Evolutionary conservation across 35 echinoderm and acorn worm species (phyloP), one percentile per base, ranked within the genome.

Genomic region (Diadema setosum): DNA sequence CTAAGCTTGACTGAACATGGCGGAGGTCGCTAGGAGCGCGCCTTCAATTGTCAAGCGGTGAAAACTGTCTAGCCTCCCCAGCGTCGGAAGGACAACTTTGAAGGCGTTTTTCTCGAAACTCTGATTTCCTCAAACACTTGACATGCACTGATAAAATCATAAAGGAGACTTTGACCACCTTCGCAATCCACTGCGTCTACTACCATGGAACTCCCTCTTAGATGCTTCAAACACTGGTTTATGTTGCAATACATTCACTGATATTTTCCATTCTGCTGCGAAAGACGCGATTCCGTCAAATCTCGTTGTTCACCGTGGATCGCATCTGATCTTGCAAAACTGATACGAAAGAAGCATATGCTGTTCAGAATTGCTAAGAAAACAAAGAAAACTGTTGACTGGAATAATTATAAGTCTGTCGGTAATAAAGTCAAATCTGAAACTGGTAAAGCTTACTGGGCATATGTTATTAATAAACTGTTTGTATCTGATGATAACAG

Each of bases 401-500:
- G 78, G 78, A 20, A 43, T 43, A 40, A 40, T 17, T 81, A 81
- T 45, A 81, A 81, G 42, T 20, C 8, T 39, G 78, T 81, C 42
- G 18, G 34, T 81, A 81, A 81, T 42, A 81, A 55, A 17, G 78
- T 81, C 29, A 81, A 81, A 81, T 16, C 33, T 41, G 31, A 37
- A 27, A 81, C 78, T 52, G 46, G 31, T 42, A 42, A 81, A 36
- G 78, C 78, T 36, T 81, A 81, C 26, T 81, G 78, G 41, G n/a
- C 33, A 81, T 81, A 40, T 81, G 78, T n/a, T n/a, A n/a, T 39
- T 8, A 45, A 81, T 11, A n/a, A 5, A n/a, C 33, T 48, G 78
- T 81, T 81, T 81, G 33, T 41, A 39, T 81, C 76, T 27, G n/a
- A 42, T 39, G 76, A 40, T 27, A 81, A 81, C 27, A 81, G 76